Conservation (phyloP, 2,113 vertebrate genomes). For the Dendropsophus ebraccatus region DNA sequence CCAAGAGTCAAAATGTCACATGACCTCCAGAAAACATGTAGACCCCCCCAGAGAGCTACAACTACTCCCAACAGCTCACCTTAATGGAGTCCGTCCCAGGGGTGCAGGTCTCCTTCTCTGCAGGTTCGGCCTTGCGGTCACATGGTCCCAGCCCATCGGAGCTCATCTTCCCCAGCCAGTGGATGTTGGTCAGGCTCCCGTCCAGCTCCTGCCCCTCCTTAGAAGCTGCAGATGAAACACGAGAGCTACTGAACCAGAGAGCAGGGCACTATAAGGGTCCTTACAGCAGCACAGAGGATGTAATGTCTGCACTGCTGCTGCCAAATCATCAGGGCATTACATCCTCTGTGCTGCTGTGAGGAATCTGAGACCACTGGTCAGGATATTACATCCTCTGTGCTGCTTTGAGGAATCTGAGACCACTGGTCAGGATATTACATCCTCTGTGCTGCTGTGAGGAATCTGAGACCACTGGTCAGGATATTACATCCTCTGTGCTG, state of each 20-base stretch:
- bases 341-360: not conserved
- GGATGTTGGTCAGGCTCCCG: conserved; percentile 88
- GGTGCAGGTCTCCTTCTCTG: conserved; percentile 78
- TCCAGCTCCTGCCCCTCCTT: conserved; percentile 68
- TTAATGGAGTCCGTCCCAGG: conserved; percentile 67
- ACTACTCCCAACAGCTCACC: conserved; percentile 66
- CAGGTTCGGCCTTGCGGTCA: conserved; percentile 64
- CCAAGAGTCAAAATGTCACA: too few species aligned
- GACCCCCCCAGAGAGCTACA: not conserved
- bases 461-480: too few species aligned
- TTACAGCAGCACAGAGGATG: too few species aligned
- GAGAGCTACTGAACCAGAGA: too few species aligned
- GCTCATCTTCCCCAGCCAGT: conserved; percentile 88
- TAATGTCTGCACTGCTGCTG: too few species aligned
- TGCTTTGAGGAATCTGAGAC: not conserved
- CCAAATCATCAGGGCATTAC: not conserved
- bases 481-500: too few species aligned
- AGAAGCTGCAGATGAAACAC: not conserved
- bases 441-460: too few species aligned
- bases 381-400: not conserved
- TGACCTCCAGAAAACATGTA: too few species aligned
- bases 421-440: too few species aligned
- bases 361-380: not conserved
- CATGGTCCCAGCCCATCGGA: conserved; percentile 72
- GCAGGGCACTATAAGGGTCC: too few species aligned